phyloP scores from a whole-genome alignment of 2,888 invertebrate species.

The Ochropleura leucogaster region DNA sequence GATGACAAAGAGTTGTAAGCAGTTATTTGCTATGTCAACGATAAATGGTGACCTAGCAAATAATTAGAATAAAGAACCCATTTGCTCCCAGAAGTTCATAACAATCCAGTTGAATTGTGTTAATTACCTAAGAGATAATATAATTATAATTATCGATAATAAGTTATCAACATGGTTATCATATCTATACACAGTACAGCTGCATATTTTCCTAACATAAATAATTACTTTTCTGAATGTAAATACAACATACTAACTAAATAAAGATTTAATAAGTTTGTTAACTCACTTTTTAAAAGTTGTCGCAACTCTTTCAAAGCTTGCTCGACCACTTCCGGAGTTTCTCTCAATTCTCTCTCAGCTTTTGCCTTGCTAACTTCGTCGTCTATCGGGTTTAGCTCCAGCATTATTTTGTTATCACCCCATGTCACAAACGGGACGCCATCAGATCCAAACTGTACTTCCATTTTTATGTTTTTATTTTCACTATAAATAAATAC shows the following conservation, averaged over 20 bases:
- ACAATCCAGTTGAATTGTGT: background rate
- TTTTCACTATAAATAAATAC: background rate
- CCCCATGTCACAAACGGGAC: conserved; percentile 92
- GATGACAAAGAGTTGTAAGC: background rate
- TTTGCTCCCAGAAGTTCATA: background rate
- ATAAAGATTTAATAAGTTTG: background rate
- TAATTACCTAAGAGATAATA: background rate
- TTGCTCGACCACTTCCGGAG: conserved; percentile 91
- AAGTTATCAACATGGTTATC: conserved; percentile 24
- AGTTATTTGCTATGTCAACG: background rate
- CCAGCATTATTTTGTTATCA: conserved; percentile 90
- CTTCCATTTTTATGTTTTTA: conserved; percentile 76
- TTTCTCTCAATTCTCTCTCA: conserved; percentile 93
- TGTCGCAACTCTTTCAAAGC: conserved; percentile 90
- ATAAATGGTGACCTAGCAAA: background rate
- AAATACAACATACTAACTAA: background rate
- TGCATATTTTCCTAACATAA: background rate
- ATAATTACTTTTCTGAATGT: background rate
- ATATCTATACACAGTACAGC: conserved; percentile 9
- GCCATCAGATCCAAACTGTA: conserved; percentile 89
- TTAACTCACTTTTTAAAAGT: conserved; percentile 90
- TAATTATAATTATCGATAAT: conserved; percentile 17
- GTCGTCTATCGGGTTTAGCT: conserved; percentile 90
- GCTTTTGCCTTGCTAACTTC: conserved; percentile 92
- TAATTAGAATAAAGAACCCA: background rate